Percentiles rank a stretch among this genome's conserved stretches.
Conservation (phyloP, 2,888 invertebrate genomes). For the Apodemia mormo region DNA sequence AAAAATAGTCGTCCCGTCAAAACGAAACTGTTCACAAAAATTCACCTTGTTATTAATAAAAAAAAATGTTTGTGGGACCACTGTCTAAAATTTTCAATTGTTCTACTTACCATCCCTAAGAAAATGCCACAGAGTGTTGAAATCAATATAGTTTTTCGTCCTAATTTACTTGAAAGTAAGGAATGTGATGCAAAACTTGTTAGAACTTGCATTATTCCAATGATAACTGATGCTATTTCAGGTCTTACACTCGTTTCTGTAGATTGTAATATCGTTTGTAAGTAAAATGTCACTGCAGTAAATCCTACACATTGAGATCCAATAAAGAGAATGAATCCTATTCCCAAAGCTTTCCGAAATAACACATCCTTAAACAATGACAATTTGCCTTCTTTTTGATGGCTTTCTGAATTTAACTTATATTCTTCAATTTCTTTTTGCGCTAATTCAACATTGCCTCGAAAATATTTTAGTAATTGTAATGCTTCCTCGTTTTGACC, state of each 20-base stretch:
- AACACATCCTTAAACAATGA: conserved; percentile 40
- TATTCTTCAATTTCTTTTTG: conserved; percentile 52
- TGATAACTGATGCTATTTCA: conserved; percentile 47
- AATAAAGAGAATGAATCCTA: conserved; percentile 36
- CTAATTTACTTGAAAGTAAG: conserved; percentile 46
- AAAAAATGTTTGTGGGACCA: no score
- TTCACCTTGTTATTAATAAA: no score
- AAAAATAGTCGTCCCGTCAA: no score
- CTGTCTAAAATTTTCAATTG: no score
- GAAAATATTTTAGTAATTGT: not conserved
- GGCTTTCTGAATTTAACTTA: conserved; percentile 29
- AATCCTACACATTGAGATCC: conserved; percentile 46
- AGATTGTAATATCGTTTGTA: conserved; percentile 53
- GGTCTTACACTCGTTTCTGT: conserved; percentile 38
- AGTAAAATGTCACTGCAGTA: conserved; percentile 51
- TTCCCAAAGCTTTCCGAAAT: conserved; percentile 41
- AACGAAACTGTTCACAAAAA: no score
- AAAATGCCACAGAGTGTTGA: conserved; percentile 39
- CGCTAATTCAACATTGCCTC: not conserved
- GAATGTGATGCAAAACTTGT: conserved; percentile 47
- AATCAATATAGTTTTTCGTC: conserved; percentile 45
- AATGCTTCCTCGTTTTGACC: conserved; percentile 19
- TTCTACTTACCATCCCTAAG: not conserved
- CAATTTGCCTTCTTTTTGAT: conserved; percentile 25
- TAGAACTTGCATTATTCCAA: conserved; percentile 51